These are phyloP conservation scores for Trachelus iudaicus DNA, from an alignment of 2,888 invertebrate genomes.

Conservation along the genomic window DNA sequence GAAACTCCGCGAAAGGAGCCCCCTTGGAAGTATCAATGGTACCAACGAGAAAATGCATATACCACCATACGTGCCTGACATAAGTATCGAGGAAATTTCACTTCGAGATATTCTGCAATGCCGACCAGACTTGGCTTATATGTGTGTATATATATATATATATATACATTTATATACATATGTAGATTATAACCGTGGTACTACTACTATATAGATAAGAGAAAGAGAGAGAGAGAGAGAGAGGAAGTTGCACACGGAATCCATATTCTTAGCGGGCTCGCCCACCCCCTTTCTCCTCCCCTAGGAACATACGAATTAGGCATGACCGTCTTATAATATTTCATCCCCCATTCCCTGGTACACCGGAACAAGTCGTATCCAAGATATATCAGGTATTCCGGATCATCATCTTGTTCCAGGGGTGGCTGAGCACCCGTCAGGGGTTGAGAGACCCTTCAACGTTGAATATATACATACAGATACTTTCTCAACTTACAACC, in stretches of 20 bases:
- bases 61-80: not conserved
- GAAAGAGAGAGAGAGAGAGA: too few species aligned
- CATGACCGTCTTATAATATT: not conserved
- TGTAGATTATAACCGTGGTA: too few species aligned
- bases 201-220: too few species aligned
- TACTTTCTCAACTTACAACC: not conserved
- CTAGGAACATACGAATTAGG: not conserved
- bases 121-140: not conserved
- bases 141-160: too few species aligned
- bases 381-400: constrained; percentile 2
- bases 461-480: not conserved
- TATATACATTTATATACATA: too few species aligned
- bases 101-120: not conserved
- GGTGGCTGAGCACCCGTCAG: not conserved
- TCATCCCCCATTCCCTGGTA: not conserved
- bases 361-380: not conserved
- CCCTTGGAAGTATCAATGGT: not conserved
- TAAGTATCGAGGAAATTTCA: not conserved
- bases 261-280: not conserved
- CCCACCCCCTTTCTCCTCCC: not conserved
- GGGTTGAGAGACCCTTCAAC: not conserved
- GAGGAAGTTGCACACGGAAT: not conserved
- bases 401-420: not conserved
- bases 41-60: not conserved
- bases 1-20: not conserved